Evolutionary conservation across 2,113 vertebrate genomes (phyloP).

Genomic region (Hucho hucho): DNA sequence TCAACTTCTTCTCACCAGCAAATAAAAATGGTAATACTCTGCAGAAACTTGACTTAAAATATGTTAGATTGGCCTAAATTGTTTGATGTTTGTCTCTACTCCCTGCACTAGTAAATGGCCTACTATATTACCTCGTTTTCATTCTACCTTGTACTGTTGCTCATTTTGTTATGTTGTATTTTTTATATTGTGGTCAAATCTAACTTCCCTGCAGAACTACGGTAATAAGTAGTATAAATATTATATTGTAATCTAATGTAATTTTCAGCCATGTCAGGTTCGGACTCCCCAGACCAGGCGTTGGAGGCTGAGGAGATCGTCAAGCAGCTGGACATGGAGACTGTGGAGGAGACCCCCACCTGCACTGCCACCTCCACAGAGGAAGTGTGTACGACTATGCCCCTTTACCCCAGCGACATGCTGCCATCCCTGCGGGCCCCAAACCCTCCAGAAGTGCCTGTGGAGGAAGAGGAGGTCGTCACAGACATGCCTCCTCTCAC

Average conservation of each 20-base stretch:
- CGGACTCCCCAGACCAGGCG: conserved; percentile 91
- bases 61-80: no score
- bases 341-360: conserved; percentile 87
- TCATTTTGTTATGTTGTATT: no score
- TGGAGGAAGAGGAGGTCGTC: conserved; percentile 79
- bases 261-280: conserved; percentile 82
- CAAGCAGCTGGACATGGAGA: conserved; percentile 94
- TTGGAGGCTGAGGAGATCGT: conserved; percentile 95
- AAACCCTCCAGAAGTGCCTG: conserved; percentile 75
- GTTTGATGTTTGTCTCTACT: no score
- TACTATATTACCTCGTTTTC: no score
- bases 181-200: no score
- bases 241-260: no score
- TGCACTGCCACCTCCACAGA: conserved; percentile 83
- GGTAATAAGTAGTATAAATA: no score
- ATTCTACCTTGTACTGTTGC: no score
- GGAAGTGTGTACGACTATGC: conserved; percentile 76
- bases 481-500: conserved; percentile 91
- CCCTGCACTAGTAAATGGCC: no score
- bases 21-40: background rate
- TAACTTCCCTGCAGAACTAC: no score
- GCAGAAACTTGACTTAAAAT: no score
- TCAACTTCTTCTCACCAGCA: conserved; percentile 99
- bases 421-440: conserved; percentile 73
- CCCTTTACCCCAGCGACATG: conserved; percentile 70